phyloP scores from a whole-genome alignment of 1,140 invertebrate species.

The Oryzaephilus surinamensis region DNA sequence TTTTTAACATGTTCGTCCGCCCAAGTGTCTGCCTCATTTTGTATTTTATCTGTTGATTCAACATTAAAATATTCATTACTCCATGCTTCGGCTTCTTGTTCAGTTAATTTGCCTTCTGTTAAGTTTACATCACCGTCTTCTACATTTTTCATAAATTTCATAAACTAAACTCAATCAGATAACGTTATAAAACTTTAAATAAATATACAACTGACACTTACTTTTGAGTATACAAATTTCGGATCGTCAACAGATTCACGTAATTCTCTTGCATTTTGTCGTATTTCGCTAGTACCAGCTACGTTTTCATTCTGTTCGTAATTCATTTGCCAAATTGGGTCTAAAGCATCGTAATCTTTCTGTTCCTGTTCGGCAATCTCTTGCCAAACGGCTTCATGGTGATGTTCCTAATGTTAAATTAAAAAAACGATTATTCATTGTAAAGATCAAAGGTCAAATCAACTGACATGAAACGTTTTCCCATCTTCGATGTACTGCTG shows the following conservation, averaged over 20 bases:
- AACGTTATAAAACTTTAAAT: slow-evolving; percentile 1
- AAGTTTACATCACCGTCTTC: slow-evolving; percentile 50
- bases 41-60: slow-evolving; percentile 11
- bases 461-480: slow-evolving; percentile 44
- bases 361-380: background rate
- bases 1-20: background rate
- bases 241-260: slow-evolving; percentile 48
- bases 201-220: slow-evolving; percentile 24
- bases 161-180: slow-evolving; percentile 47
- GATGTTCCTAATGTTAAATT: background rate
- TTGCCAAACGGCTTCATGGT: background rate
- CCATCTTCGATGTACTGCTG: slow-evolving; percentile 46
- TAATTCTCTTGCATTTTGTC: slow-evolving; percentile 48
- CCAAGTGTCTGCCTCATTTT: slow-evolving; percentile 7
- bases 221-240: slow-evolving; percentile 59
- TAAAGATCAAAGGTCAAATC: background rate
- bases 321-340: background rate
- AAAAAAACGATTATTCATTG: slow-evolving; percentile 6
- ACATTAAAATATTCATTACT: slow-evolving; percentile 42
- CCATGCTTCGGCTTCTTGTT: slow-evolving; percentile 42
- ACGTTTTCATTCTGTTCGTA: slow-evolving; percentile 1
- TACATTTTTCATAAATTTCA: slow-evolving; percentile 76
- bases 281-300: slow-evolving; percentile 19
- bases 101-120: slow-evolving; percentile 34
- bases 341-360: slow-evolving; percentile 4